These are phyloP conservation scores for Enteromius viviparus DNA, from an alignment of 2,797 vertebrate species.

Conservation along the genomic window DNA sequence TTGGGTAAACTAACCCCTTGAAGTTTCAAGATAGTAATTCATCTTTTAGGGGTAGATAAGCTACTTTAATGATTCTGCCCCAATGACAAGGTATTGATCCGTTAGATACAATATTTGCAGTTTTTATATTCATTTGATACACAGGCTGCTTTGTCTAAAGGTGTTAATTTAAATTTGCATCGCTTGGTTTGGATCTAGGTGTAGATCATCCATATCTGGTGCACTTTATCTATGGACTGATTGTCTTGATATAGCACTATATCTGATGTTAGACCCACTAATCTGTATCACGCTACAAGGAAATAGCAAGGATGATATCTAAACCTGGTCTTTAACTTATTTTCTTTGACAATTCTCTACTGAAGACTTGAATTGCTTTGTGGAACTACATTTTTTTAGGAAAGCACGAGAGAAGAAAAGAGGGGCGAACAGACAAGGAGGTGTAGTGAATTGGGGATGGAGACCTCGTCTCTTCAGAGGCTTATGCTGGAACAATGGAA, in stretches of 20 bases:
- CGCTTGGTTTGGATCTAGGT: not conserved
- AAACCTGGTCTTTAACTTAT: not conserved
- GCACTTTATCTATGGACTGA: not conserved
- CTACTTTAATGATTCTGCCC: not conserved
- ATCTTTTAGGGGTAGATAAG: not conserved
- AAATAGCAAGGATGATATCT: not conserved
- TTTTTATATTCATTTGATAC: not conserved
- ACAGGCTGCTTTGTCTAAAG: not conserved
- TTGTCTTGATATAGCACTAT: not conserved
- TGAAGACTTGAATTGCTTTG: not conserved
- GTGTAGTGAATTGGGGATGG: not conserved
- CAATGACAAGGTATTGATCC: not conserved
- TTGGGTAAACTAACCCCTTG: too few relatives aligned
- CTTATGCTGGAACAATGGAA: constrained; percentile 60
- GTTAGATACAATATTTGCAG: not conserved
- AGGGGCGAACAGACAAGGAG: not conserved
- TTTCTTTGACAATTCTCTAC: not conserved
- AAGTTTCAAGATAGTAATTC: not conserved
- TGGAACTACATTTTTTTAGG: not conserved
- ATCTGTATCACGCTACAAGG: not conserved
- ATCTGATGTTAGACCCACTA: not conserved
- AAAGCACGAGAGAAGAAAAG: not conserved
- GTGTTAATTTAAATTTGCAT: not conserved
- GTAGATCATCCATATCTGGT: not conserved
- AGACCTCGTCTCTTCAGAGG: constrained; percentile 13